phyloP scores from a whole-genome alignment of 2,113 vertebrate genomes.

The Megaleporinus macrocephalus region DNA sequence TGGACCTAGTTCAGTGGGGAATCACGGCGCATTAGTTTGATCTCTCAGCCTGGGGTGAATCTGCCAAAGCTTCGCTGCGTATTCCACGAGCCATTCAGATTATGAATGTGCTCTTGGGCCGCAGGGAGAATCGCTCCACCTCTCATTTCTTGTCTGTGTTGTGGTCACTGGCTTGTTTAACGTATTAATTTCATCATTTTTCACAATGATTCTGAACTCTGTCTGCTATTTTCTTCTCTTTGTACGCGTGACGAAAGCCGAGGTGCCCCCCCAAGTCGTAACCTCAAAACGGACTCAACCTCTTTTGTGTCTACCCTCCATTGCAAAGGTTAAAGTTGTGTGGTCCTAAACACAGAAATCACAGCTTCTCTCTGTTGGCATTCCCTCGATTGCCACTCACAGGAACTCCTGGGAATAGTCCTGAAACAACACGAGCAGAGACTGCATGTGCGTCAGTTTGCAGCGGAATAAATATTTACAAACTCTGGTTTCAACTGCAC shows the following conservation, averaged over 20 bases:
- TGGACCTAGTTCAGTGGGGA: conserved; percentile 46
- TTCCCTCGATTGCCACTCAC: conserved; percentile 49
- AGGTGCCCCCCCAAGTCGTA: neutral
- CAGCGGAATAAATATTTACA: conserved; percentile 66
- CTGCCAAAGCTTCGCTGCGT: conserved; percentile 41
- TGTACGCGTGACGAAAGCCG: conserved; percentile 22
- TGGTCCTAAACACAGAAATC: conserved; percentile 33
- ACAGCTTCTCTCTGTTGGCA: conserved; percentile 39
- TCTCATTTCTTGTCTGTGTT: conserved; percentile 41
- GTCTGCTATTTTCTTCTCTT: conserved; percentile 17
- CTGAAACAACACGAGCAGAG: conserved; percentile 23
- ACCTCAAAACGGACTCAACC: neutral
- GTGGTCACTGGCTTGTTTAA: conserved; percentile 47
- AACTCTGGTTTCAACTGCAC: conserved; percentile 67
- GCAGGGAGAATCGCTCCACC: conserved; percentile 42
- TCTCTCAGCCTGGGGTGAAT: conserved; percentile 48
- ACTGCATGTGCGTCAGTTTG: conserved; percentile 58
- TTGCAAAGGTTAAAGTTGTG: neutral
- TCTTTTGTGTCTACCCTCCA: neutral
- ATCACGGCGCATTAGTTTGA: conserved; percentile 38
- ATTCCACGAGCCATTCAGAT: conserved; percentile 42
- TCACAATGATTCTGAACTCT: conserved; percentile 35
- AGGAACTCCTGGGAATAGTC: conserved; percentile 42
- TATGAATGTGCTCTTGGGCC: conserved; percentile 46
- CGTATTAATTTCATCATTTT: conserved; percentile 33